Evolutionary conservation across 2,113 vertebrate species (phyloP).

Genomic region (Saiga tatarica): DNA sequence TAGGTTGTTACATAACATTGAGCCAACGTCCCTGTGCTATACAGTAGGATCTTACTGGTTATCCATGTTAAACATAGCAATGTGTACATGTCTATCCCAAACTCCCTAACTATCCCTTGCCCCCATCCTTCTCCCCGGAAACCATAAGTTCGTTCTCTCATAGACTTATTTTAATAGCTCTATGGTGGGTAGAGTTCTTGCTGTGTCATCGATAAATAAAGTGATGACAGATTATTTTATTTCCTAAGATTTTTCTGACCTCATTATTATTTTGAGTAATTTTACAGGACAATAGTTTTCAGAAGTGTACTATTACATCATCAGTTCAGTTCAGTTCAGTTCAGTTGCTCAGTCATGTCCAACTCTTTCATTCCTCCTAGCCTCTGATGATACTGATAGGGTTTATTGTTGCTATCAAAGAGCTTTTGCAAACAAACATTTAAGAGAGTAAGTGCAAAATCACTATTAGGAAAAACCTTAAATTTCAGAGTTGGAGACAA

Average conservation of each 20-base stretch:
- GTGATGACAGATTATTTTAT: not conserved
- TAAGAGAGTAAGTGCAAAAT: not conserved
- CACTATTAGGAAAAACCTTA: conserved; percentile 24
- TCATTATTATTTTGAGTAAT: not conserved
- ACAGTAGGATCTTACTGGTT: not conserved
- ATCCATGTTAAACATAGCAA: not conserved
- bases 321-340: not conserved
- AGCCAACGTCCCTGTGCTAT: not conserved
- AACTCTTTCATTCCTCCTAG: not conserved
- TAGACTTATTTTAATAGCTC: not conserved
- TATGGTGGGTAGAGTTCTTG: not conserved
- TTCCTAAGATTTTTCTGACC: conserved; percentile 22
- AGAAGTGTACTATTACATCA: not conserved
- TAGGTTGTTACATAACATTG: not conserved
- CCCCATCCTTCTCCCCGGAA: not conserved
- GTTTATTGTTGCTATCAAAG: not conserved
- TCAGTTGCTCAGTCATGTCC: too few species aligned
- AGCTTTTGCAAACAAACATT: not conserved
- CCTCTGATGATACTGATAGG: not conserved
- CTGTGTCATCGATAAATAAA: not conserved
- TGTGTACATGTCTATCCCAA: not conserved
- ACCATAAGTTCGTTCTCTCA: not conserved
- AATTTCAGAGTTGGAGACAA: not conserved
- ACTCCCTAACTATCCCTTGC: not conserved
- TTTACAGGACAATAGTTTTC: not conserved